Evolutionary conservation across 2,797 vertebrate species (phyloP), one percentile per base, ranked within the genome.

Genomic region (Gouania willdenowi): DNA sequence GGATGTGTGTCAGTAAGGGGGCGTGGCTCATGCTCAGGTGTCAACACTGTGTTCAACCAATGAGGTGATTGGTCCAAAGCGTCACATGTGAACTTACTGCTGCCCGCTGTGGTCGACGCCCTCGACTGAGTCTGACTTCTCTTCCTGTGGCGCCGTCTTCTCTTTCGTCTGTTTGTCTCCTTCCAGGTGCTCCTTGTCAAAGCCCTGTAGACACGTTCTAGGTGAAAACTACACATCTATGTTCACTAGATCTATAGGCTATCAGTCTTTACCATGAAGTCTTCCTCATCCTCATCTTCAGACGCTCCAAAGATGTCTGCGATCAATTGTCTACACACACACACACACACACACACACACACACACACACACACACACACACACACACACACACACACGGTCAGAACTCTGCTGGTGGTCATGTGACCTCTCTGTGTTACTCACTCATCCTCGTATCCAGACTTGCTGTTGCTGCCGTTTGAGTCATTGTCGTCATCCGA

Each of bases 241-340:
- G n/a, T 14, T 13, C n/a, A 5, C 2, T 10, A 5, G 6, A 13
- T n/a, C 14, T 3, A 13, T n/a, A n/a, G n/a, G n/a, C n/a, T 11
- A 3, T n/a, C 1, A 2, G 8, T 10, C 2, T 88, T 89, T 83
- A 98, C 96, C 2, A 96, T 98, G 80, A 99, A 99, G 81, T 99
- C 96, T 58, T 98, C 95, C 43, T 90, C 94, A 64, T 98, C 95
- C 66, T 99, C 95, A 66, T 99, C 96, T 25, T 95, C 96, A 9
- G 96, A 99, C 78, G 99, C 96, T 46, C 96, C 96, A 51, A 99
- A 99, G 83, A 99, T 99, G 74, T 99, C 96, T 8, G 95, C 95
- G 14, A 99, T 99, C 84, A 99, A 91, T 70, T 95, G 98, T 85
- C 96, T 97, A 73, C 2, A 35, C 4, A 21, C n/a, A 27, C 3